Conservation (phyloP, 2,888 invertebrate genomes). For the Syrphus vitripennis region DNA sequence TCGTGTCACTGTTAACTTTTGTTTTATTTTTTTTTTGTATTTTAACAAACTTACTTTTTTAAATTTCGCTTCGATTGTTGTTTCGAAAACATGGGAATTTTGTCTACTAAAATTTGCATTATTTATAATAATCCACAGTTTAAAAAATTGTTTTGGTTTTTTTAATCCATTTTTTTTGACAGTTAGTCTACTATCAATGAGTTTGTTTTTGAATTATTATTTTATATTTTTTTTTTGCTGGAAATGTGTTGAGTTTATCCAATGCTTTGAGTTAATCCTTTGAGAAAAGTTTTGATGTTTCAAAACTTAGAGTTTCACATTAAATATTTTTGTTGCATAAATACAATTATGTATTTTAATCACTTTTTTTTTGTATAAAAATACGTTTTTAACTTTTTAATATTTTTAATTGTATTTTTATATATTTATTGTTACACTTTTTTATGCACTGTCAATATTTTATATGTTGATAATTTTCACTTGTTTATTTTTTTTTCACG, state of each 20-base stretch:
- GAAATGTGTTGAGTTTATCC: conserved; percentile 24
- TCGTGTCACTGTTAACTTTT: conserved; percentile 66
- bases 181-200: conserved; percentile 28
- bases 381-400: conserved; percentile 17
- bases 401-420: conserved; percentile 34
- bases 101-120: conserved; percentile 81
- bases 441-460: conserved; percentile 59
- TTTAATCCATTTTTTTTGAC: conserved; percentile 61
- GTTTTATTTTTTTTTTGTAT: conserved; percentile 31
- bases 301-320: conserved; percentile 48
- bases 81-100: conserved; percentile 81
- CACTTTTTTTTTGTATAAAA: conserved; percentile 15
- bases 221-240: conserved; percentile 3
- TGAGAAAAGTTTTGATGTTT: conserved; percentile 38
- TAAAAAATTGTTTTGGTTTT: conserved; percentile 62
- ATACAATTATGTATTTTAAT: conserved; percentile 21
- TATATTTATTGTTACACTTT: conserved; percentile 57
- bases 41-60: conserved; percentile 79
- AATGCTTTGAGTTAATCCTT: conserved; percentile 50
- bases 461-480: conserved; percentile 24
- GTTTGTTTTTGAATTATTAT: conserved; percentile 13
- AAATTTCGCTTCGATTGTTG: conserved; percentile 81
- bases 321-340: conserved; percentile 38
- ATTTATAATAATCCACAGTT: conserved; percentile 75
- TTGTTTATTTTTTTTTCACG: neutral